Percentiles rank a stretch among this genome's conserved stretches.
These are phyloP conservation scores for Drosophila nigricruria DNA, from an alignment of 2,888 invertebrate genomes.

Conservation along the genomic window DNA sequence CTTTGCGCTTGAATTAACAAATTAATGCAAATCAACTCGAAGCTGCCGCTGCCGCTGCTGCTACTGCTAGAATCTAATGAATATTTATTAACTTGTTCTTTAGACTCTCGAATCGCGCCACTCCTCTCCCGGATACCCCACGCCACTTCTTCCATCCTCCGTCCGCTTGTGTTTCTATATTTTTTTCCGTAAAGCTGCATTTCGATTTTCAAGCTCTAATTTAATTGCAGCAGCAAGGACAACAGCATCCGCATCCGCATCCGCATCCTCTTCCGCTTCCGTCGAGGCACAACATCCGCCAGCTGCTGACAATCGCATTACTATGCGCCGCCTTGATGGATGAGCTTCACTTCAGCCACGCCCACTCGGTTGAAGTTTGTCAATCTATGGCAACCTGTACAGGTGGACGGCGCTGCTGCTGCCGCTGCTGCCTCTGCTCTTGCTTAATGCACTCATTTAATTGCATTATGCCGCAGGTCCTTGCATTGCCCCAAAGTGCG, in stretches of 20 bases:
- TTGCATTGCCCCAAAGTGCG: constrained; percentile 55
- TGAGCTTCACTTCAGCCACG: constrained; percentile 35
- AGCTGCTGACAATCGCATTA: constrained; percentile 73
- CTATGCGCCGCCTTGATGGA: constrained; percentile 67
- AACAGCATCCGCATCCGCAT: constrained; percentile 60
- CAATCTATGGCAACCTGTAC: constrained; percentile 63
- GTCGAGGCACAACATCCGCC: constrained; percentile 68
- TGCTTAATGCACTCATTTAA: constrained; percentile 78
- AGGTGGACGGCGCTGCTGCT: background rate
- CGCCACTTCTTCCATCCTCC: too few relatives aligned
- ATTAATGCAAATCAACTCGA: constrained; percentile 74
- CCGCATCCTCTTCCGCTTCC: constrained; percentile 71
- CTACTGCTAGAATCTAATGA: constrained; percentile 57
- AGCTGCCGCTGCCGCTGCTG: background rate
- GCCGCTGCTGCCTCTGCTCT: constrained; percentile 18
- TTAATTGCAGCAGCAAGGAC: constrained; percentile 67
- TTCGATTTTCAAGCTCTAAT: constrained; percentile 68
- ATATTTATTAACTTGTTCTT: constrained; percentile 69
- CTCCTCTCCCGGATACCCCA: background rate
- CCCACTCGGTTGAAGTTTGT: constrained; percentile 16
- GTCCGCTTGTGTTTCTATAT: constrained; percentile 6
- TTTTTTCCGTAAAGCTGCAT: constrained; percentile 27
- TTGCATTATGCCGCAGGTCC: constrained; percentile 79
- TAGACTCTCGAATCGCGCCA: constrained; percentile 1
- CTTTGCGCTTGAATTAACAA: constrained; percentile 80